Conservation (phyloP, 2,888 invertebrate genomes). For the Leptogaster cylindrica region DNA sequence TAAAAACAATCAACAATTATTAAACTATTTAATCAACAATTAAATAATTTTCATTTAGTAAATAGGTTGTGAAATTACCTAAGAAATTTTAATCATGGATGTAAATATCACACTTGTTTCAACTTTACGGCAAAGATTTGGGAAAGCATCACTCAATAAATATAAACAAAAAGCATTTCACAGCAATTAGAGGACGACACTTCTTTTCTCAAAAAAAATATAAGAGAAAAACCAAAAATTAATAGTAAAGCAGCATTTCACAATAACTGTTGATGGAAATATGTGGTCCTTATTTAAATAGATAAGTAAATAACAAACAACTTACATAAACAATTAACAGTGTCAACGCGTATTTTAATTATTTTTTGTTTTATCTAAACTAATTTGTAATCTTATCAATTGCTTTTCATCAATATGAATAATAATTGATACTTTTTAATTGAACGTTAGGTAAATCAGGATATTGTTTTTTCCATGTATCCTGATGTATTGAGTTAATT, state of each 20-base stretch:
- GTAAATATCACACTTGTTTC: no score
- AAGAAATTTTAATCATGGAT: neutral
- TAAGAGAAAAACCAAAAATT: no score
- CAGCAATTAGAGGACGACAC: neutral
- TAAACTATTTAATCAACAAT: neutral
- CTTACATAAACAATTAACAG: constrained; percentile 25
- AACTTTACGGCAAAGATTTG: neutral
- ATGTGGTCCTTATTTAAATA: neutral
- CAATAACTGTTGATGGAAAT: neutral
- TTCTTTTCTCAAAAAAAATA: no score
- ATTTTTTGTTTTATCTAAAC: constrained; percentile 19
- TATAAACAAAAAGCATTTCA: neutral
- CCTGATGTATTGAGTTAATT: constrained; percentile 32
- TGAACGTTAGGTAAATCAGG: constrained; percentile 48
- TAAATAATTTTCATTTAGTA: neutral
- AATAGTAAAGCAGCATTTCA: no score
- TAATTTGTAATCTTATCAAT: constrained; percentile 29
- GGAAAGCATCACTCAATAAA: neutral
- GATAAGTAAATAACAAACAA: constrained; percentile 25
- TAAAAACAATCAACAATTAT: neutral
- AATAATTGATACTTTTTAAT: constrained; percentile 48
- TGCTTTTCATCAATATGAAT: constrained; percentile 30
- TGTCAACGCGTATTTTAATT: constrained; percentile 14
- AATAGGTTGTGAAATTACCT: neutral
- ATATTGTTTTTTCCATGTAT: constrained; percentile 10